Percentiles rank a stretch among this genome's conserved stretches.
phyloP scores from a whole-genome alignment of 2,888 invertebrate genomes.

The Dryococelus australis region DNA sequence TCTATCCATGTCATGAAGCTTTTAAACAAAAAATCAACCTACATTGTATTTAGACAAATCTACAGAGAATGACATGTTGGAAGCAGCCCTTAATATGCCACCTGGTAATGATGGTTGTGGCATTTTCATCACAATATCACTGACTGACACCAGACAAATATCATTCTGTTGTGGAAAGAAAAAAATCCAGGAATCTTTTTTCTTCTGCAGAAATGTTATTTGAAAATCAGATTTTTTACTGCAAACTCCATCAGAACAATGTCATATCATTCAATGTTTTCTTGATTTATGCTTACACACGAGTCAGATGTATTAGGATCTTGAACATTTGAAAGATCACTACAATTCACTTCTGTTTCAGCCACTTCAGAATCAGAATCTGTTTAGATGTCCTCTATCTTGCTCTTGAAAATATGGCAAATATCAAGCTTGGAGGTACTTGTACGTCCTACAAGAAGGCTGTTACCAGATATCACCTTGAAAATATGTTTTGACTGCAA shows the following conservation, averaged over 20 bases:
- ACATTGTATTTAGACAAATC: neutral
- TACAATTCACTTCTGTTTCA: neutral
- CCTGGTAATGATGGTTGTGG: neutral
- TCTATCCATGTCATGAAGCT: neutral
- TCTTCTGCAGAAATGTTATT: conserved; percentile 1
- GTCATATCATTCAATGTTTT: neutral
- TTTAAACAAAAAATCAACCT: neutral
- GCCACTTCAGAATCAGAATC: neutral
- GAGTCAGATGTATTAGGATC: neutral
- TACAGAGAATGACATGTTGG: neutral
- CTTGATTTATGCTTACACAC: neutral
- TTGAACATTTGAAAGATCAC: neutral
- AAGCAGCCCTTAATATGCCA: neutral
- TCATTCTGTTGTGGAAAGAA: conserved; percentile 7
- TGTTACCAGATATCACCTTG: neutral
- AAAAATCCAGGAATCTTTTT: neutral
- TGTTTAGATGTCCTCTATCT: neutral
- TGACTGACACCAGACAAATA: neutral
- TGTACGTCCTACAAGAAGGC: neutral
- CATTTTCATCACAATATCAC: neutral
- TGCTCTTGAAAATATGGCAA: too few relatives aligned
- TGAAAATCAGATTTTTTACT: neutral
- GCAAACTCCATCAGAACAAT: neutral
- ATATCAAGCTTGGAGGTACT: too few relatives aligned
- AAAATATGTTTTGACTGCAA: neutral